Base-by-base conservation (phyloP, 2,888 invertebrate genomes). In the Drosophila mulleri region DNA sequence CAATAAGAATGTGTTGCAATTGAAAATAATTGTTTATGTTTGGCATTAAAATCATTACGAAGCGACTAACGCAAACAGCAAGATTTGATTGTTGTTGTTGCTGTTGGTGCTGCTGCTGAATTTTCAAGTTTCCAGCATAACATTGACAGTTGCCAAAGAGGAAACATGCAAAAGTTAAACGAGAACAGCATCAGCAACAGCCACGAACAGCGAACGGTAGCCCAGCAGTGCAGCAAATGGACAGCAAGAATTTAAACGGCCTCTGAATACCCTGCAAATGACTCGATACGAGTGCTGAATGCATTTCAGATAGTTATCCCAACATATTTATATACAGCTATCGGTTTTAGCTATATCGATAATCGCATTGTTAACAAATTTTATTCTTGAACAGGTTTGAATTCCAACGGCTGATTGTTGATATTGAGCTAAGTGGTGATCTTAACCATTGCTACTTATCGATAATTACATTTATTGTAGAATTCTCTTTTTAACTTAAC, bases 1-100 rank as follows among this genome's bases (percentile, higher is more conserved):
- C 89, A 84, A 88, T 64, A 78, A 83, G 89, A 84, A 83, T 86
- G 88, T 85, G 76, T 83, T 83, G 85, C 85, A 85, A 85, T 89
- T 75, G 68, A 72, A 85, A 85, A 85, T 89, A 85, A 85, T 85
- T 85, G 89, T 89, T 85, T 83, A 85, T 85, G 88, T 74, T 74
- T 84, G 84, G 88, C 86, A 84, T 84, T 88, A 84, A 84, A 84
- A 85, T 87, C 89, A 89, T 83, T 89, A 72, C 87, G 83, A 81
- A 85, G 76, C 74, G 67, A 81, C 75, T 80, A 81, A 81, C 74
- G 67, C 68, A 66, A 74, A 23, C 64, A 69, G 9, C 26, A 60
- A 8, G 18, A 53, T 48, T 68, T 53, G 53, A 54, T 14, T 78
- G 23, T 37, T 65, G 50, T 37, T 65, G 50, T 14, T 50, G 48